Base-by-base conservation (phyloP, 1,140 invertebrate genomes). In the Brachionus angularis region DNA sequence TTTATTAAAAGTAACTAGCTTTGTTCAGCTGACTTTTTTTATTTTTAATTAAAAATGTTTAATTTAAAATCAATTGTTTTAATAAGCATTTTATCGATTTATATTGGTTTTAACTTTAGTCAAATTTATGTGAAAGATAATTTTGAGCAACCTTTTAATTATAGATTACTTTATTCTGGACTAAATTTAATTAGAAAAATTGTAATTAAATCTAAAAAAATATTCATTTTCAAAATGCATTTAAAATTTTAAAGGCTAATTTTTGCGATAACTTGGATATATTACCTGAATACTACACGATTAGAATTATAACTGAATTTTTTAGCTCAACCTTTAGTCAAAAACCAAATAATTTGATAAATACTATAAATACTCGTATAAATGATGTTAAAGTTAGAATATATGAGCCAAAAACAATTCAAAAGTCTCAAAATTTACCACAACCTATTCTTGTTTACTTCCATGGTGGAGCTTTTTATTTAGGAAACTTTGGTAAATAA, bases 381-480 rank as follows among this genome's bases (percentile, higher is more conserved):
- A 47, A 67, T 33, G 27, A 46, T 31, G 33, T 34, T 12, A 31
- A 34, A 5, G 42, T 67, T 25, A 67, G 62, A 29, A n/a, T 67
- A 1, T 67, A 46, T 21, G 27, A 33, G 46, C 62, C 62, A n/a
- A 64, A 25, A 29, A 25, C n/a, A 0, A 8, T 42, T 42, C 3
- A 46, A 29, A 34, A 27, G 23, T 29, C 0, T 16, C 25, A 12
- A 27, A 0, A 8, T 29, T 46, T n/a, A n/a, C n/a, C n/a, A n/a
- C n/a, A n/a, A 33, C 42, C 62, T 4, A 12, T 67, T 2, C 33
- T 50, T 29, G 21, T 67, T 16, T 67, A 50, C 14, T 1, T 31
- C 46, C 62, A 67, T 31, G 62, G 62, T 1, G 62, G 62, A 7
- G 62, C 18, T 46, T 67, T 18, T 27, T 67, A 18, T 21, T 33